Base-by-base conservation (phyloP, 2,888 invertebrate species). In the Beris morrisii region DNA sequence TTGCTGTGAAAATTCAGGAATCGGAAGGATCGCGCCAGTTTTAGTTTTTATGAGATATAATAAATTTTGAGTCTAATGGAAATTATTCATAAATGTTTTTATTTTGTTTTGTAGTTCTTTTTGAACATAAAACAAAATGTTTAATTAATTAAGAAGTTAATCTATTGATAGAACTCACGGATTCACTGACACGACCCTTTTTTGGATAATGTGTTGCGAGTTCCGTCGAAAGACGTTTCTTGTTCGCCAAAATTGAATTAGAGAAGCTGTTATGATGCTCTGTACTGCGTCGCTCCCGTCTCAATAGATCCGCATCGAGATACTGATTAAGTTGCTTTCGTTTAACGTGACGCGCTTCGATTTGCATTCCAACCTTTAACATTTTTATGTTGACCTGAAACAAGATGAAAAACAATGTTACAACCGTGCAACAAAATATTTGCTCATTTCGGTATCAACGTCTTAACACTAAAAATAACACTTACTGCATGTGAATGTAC, bases 261-360 rank as follows among this genome's bases (percentile, higher is more conserved):
- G 75, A 78, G 64, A 80, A 79, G 68, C 71, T 79, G 66, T 74
- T 80, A 69, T 79, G 77, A 71, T 76, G 79, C 64, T 79, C 79
- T 67, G 86, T 86, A 30, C 85, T 84, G 74, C 89, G 89, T 67
- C 89, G 84, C 77, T 91, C 92, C 46, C 89, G 84, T 76, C 87
- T 89, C 52, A 91, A 78, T 69, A 90, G 83, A 71, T 87, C 86
- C 11, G 85, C 84, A 6, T 91, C 86, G 70, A 92, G 82, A 81
- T 91, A 93, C 75, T 88, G 87, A 71, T 84, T 84, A 46, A 93
- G 82, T 73, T 91, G 89, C 79, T 88, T 92, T 76, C 89, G 87
- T 70, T 91, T 91, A 0, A 96, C 95, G 80, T 95, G 92, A 5
- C 91, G 88, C 1, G 94, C 94, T 83, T 95, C 91, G 46, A 92